These are phyloP conservation scores for Lasioglossum marginatum DNA, from an alignment of 2,888 invertebrate species.

Conservation along the genomic window DNA sequence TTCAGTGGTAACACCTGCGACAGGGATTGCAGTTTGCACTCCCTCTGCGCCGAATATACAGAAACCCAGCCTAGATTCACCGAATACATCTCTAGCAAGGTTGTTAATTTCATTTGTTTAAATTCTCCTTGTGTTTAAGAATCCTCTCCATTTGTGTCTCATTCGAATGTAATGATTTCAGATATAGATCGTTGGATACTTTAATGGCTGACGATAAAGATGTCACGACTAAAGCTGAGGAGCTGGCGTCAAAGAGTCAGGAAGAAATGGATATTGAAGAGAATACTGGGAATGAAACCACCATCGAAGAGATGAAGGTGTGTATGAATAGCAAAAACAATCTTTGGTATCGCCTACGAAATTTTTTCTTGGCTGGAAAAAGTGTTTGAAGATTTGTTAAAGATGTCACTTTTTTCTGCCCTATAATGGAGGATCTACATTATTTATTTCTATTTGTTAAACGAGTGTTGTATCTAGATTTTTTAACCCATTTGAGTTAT, in stretches of 20 bases:
- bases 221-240: neutral
- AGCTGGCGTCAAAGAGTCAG: neutral
- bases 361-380: neutral
- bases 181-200: constrained; percentile 24
- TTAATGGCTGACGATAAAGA: neutral
- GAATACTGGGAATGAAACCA: neutral
- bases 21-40: neutral
- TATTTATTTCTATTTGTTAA: no score
- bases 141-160: neutral
- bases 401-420: neutral
- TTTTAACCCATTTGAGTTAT: no score
- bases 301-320: neutral
- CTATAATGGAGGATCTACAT: neutral
- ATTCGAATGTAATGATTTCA: neutral
- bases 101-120: neutral
- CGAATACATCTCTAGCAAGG: neutral
- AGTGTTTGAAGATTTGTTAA: neutral
- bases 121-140: no score
- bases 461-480: no score
- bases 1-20: neutral
- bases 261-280: neutral
- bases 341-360: neutral
- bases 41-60: neutral
- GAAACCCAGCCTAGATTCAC: neutral
- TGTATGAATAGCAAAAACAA: neutral